Percentiles rank a stretch among this genome's conserved stretches.
phyloP scores from a whole-genome alignment of 2,113 vertebrate genomes.

The Salvator merianae region DNA sequence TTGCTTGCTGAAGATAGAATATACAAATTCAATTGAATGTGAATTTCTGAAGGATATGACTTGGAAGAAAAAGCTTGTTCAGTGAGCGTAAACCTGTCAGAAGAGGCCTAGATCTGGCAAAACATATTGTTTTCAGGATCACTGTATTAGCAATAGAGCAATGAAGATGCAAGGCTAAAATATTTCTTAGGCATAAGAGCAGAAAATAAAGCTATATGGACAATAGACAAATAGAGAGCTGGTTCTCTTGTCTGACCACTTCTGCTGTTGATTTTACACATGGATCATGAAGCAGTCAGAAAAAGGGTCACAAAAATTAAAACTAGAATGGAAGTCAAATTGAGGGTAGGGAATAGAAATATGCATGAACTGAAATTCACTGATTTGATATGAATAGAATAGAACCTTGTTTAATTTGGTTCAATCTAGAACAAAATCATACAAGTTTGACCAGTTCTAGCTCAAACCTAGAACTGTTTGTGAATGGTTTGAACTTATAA shows the following conservation, averaged over 20 bases:
- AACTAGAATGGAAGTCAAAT: not conserved
- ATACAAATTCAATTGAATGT: not conserved
- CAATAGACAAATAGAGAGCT: too few relatives aligned
- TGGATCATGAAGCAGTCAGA: not conserved
- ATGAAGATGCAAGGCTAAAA: fast-evolving
- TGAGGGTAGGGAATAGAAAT: not conserved
- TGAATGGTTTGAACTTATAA: too few relatives aligned
- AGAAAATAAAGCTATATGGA: not conserved
- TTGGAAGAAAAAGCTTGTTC: conserved; percentile 4
- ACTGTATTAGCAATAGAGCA: not conserved
- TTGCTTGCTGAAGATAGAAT: conserved; percentile 1
- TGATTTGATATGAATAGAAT: too few relatives aligned
- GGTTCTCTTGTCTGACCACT: too few relatives aligned
- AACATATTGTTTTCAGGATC: not conserved
- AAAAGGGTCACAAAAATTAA: not conserved
- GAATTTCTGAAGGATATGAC: not conserved
- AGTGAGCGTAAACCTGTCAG: not conserved
- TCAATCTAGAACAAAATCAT: too few relatives aligned
- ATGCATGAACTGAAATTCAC: too few relatives aligned
- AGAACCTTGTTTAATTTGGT: too few relatives aligned
- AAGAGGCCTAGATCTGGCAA: not conserved
- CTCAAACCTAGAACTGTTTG: too few relatives aligned
- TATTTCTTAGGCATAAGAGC: not conserved
- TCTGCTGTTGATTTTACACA: not conserved
- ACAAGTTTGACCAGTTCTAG: too few relatives aligned